Base-by-base conservation (phyloP, 2,888 invertebrate species). In the Ichneumon xanthorius region DNA sequence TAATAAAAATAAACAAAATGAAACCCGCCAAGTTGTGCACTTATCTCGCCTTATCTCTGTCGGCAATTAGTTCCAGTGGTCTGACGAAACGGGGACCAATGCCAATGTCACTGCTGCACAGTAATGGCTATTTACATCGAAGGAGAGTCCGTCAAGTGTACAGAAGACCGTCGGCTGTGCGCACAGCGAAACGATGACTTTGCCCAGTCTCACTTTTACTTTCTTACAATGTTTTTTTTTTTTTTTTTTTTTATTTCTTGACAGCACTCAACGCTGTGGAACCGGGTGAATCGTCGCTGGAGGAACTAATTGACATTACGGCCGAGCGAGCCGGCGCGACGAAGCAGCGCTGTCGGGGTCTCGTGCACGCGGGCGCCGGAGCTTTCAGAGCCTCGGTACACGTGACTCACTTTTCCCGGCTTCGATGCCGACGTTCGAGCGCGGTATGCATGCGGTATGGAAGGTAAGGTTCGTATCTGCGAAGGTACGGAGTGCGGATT, bases 361-460 rank as follows among this genome's bases (percentile, higher is more conserved):
- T 89, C 90, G 91, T 91, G 72, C 88, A 80, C 84, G 84, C 88
- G 75, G 88, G 78, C 87, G 88, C 89, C 65, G 61, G 68, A 78
- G 72, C 75, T 83, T 85, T 71, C 80, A 68, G 70, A 26, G 30
- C n/a, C 53, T 22, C 26, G 65, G 30, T 50, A 70, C 86, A 86
- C 88, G 88, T 87, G 87, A 87, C 82, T 85, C 85, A 84, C 83
- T 85, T 87, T 85, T 87, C 72, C 71, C 73, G 65, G 76, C 76
- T 70, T 63, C 72, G 77, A 84, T 85, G 72, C 58, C 70, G 72
- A 3, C 9, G 9, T 9, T 9, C 9, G 40, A 11, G 40, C 40
- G 7, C 40, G 19, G 37, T 30, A 30, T 61, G 19, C 16, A 79
- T 63, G 6, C 30, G 1, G 30, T 63, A n/a, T 16, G 45, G 16